Base-by-base conservation (phyloP, 2,797 vertebrate genomes). In the Spheniscus humboldti region DNA sequence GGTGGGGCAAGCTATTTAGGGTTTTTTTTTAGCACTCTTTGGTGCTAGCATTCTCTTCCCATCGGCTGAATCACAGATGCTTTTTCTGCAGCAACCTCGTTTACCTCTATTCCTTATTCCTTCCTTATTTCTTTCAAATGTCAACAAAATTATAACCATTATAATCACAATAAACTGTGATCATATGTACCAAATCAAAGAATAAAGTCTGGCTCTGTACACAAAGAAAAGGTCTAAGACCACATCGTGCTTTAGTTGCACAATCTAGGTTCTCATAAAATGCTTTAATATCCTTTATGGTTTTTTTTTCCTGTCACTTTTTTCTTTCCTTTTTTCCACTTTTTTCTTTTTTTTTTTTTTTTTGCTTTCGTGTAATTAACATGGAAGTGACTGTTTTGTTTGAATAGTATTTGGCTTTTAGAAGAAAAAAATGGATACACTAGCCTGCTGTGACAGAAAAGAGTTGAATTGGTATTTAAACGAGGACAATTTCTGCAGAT, bases 361-460 rank as follows among this genome's bases (percentile, higher is more conserved):
- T 83, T 53, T 17, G 1, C 16, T 91, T 92, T 86, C 6, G 0
- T 88, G 28, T 94, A 96, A 97, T 97, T 97, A 96, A 96, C 5
- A 1, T 92, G 76, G 81, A 94, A 96, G 79, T 43, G 85, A 78
- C 52, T 86, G 77, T 93, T 96, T 96, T 96, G 92, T 92, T 94
- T 96, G 87, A 94, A 91, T 93, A 63, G 45, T 85, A 43, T 91
- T 97, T 96, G 95, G 84, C 93, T 97, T 96, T 97, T 95, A 95
- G 73, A 95, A 91, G 83, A 57, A 91, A 91, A 69, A 64, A 85
- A 64, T 15, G 73, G 88, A 94, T 92, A 83, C 68, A 91, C 62
- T 94, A 92, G 74, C 96, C 94, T 97, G 94, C 96, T 97, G 96
- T 92, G 96, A 96, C 48, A 93, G 92, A 94, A 96, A 90, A 90